phyloP scores from a whole-genome alignment of 2,797 vertebrate species.

The Odontamblyopus lacepedii region DNA sequence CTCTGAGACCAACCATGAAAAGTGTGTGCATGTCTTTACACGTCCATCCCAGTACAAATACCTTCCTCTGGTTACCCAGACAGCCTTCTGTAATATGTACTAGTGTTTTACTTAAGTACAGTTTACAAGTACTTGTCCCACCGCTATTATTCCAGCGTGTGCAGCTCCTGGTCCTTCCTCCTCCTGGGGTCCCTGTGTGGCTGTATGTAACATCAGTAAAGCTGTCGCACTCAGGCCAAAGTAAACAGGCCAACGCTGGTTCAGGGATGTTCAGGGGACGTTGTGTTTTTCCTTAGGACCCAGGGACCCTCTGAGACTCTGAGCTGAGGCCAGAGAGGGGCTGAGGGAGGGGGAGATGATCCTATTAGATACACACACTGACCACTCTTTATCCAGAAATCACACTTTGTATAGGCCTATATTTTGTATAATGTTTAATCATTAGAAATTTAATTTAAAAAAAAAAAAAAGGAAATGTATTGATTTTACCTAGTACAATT shows the following conservation, averaged over 20 bases:
- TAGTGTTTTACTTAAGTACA: conserved; percentile 12
- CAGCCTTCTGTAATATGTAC: background rate
- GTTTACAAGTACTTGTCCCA: conserved; percentile 17
- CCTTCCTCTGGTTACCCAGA: background rate
- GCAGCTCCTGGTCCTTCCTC: conserved; percentile 40
- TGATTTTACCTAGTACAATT: background rate
- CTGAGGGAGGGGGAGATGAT: conserved; percentile 73
- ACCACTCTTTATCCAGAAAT: conserved; percentile 8
- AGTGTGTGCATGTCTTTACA: background rate
- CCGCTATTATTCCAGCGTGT: conserved; percentile 43
- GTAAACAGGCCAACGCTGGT: conserved; percentile 96
- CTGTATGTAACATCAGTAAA: conserved; percentile 99
- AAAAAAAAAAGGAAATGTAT: too few species aligned
- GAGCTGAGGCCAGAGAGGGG: conserved; percentile 84
- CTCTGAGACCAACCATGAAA: background rate
- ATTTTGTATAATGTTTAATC: too few species aligned
- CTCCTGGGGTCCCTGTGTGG: conserved; percentile 87
- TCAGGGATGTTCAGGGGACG: conserved; percentile 96
- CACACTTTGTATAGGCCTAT: too few species aligned
- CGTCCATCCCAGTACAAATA: background rate
- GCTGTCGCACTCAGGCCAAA: conserved; percentile 97
- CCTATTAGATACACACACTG: conserved; percentile 71
- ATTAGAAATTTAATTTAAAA: too few species aligned
- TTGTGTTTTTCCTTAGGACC: conserved; percentile 96
- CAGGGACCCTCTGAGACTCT: conserved; percentile 83